Percentiles rank a stretch among this genome's conserved stretches.
Evolutionary conservation across 1,140 invertebrate genomes (phyloP).

Genomic region (Cephus cinctus): DNA sequence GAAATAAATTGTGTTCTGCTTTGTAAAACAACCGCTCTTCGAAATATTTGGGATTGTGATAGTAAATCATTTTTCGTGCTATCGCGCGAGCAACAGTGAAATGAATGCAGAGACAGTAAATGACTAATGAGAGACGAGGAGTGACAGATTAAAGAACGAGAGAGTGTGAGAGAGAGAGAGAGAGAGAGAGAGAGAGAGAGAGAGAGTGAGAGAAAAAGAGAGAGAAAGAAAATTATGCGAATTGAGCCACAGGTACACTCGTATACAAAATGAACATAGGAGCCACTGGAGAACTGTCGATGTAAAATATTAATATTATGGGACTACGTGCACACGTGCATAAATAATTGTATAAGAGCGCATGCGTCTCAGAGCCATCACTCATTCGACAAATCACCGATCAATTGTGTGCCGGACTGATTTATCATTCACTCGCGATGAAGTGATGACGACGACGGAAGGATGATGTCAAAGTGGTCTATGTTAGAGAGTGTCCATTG

Average conservation of each 20-base stretch:
- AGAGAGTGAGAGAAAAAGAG: conserved; percentile 6
- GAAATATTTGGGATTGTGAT: conserved; percentile 17
- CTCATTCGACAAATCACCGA: conserved; percentile 32
- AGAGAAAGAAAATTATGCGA: not conserved
- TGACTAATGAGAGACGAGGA: conserved; percentile 1
- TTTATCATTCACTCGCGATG: conserved; percentile 30
- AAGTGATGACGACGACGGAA: conserved; percentile 27
- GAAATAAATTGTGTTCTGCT: conserved; percentile 37
- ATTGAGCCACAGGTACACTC: not conserved
- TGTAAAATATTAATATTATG: conserved; percentile 45
- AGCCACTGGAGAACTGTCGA: conserved; percentile 39
- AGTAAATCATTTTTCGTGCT: conserved; percentile 8
- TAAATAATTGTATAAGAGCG: conserved; percentile 23
- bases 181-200: conserved; percentile 14
- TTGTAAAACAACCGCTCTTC: conserved; percentile 30
- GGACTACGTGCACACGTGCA: conserved; percentile 40
- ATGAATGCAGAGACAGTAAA: conserved; percentile 17
- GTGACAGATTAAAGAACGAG: conserved; percentile 14
- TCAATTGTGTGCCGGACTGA: conserved; percentile 34
- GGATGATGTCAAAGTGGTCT: conserved; percentile 50
- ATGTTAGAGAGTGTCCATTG: conserved; percentile 61
- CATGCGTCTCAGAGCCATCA: conserved; percentile 38
- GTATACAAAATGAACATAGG: too few species aligned
- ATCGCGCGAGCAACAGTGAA: conserved; percentile 2
- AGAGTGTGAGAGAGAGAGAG: conserved; percentile 11